Conservation (phyloP, 2,797 vertebrate species). For the Phrynocephalus vlangalii region DNA sequence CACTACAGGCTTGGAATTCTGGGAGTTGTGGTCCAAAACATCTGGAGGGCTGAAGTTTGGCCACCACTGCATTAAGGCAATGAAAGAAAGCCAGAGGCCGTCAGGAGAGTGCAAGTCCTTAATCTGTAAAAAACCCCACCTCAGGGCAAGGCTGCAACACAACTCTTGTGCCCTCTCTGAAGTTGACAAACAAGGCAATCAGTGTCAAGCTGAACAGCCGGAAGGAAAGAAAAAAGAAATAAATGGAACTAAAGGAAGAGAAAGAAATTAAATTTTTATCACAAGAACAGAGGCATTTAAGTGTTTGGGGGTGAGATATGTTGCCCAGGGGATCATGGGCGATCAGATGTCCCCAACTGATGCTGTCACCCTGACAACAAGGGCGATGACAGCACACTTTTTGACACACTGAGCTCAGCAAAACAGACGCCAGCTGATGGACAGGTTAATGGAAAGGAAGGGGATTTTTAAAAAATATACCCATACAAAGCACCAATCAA, state of each 20-base stretch:
- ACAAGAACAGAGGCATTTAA: neutral
- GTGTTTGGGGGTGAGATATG: slow-evolving; percentile 39
- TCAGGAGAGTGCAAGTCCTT: neutral
- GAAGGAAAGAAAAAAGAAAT: slow-evolving; percentile 9
- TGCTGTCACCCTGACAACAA: slow-evolving; percentile 19
- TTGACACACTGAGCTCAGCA: slow-evolving; percentile 11
- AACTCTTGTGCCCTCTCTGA: slow-evolving; percentile 42
- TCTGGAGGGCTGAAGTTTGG: no score
- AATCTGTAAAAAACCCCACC: neutral
- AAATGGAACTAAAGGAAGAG: slow-evolving; percentile 50
- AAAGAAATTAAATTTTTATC: slow-evolving; percentile 71
- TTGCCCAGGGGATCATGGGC: neutral
- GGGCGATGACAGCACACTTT: neutral
- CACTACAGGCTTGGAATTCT: no score
- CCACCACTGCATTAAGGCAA: no score
- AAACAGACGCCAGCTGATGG: neutral
- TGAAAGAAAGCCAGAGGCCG: no score
- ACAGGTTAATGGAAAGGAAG: neutral
- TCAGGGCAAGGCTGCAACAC: neutral
- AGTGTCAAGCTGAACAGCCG: slow-evolving; percentile 41
- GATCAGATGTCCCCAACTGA: slow-evolving; percentile 39
- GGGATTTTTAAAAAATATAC: no score
- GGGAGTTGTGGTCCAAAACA: no score
- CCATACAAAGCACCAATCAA: neutral
- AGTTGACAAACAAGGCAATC: slow-evolving; percentile 34